Base-by-base conservation (phyloP, 2,888 invertebrate genomes). In the Oligia latruncula region DNA sequence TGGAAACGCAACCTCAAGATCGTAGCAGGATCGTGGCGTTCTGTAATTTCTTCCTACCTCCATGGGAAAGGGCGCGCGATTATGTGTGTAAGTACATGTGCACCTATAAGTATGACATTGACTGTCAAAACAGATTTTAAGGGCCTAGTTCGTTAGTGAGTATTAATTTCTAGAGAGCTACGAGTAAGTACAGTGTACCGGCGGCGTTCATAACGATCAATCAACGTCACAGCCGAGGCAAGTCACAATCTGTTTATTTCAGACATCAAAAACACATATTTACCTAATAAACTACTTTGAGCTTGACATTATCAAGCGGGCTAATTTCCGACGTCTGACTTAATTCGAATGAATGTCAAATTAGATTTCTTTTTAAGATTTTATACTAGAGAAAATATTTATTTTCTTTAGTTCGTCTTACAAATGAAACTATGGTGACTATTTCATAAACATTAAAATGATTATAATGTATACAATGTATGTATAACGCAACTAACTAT, bases 161-260 rank as follows among this genome's bases (percentile, higher is more conserved):
- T 84, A 76, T 84, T 80, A 75, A 75, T 84, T 71, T 74, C 29
- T 29, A 29, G 29, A 29, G 29, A 29, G 29, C 29, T 29, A 29
- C 68, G 29, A 2, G 29, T 29, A 58, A 0, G 43, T 73, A 62
- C 40, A 68, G 29, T 67, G 35, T 70, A 66, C 40, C 40, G 60
- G 20, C 62, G 79, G 62, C 40, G 60, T 55, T 77, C 66, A 71
- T 83, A 52, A 81, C 81, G 64, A 83, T 83, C 81, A 84, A 83
- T 83, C 83, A 83, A 84, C 85, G 84, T 84, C 84, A 81, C 49
- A 23, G 40, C 70, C 2, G 72, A 66, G 70, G 29, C 71, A 60
- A 86, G 73, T 71, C 49, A 60, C 80, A 83, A 75, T 82, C 76
- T 85, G 75, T 74, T 74, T 77, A 78, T 70, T 82, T 60, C 74